phyloP scores from a whole-genome alignment of 2,888 invertebrate species.

The Leptinotarsa rubiginosa region DNA sequence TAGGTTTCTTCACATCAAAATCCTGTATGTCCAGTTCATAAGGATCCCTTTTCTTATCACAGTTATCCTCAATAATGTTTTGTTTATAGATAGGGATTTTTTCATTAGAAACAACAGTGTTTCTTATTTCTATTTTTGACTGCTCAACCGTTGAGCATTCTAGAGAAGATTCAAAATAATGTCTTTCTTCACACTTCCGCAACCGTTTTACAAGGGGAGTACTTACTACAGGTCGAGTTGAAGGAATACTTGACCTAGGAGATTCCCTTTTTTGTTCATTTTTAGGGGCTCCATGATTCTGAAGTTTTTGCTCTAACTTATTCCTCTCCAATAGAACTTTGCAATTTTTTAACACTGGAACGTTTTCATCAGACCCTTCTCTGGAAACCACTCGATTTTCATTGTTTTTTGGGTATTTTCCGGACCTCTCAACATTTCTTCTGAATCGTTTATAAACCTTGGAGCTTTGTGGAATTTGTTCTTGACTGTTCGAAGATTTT shows the following conservation, averaged over 20 bases:
- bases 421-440: not conserved
- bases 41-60: constrained; percentile 29
- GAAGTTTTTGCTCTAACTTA: not conserved
- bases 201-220: constrained; percentile 23
- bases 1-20: constrained; percentile 8
- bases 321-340: not conserved
- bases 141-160: constrained; percentile 23
- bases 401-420: not conserved
- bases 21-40: constrained; percentile 41
- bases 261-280: not conserved
- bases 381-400: not conserved
- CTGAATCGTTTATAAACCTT: not conserved
- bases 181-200: constrained; percentile 20
- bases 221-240: not conserved
- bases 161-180: constrained; percentile 30
- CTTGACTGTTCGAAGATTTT: not conserved
- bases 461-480: not conserved
- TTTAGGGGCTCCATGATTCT: not conserved
- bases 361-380: not conserved
- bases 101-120: not conserved
- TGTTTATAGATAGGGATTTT: constrained; percentile 41
- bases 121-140: not conserved
- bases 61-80: constrained; percentile 14
- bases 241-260: not conserved
- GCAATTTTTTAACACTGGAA: not conserved